Base-by-base conservation (phyloP, 2,888 invertebrate genomes). In the Tenthredo scrophulariae region DNA sequence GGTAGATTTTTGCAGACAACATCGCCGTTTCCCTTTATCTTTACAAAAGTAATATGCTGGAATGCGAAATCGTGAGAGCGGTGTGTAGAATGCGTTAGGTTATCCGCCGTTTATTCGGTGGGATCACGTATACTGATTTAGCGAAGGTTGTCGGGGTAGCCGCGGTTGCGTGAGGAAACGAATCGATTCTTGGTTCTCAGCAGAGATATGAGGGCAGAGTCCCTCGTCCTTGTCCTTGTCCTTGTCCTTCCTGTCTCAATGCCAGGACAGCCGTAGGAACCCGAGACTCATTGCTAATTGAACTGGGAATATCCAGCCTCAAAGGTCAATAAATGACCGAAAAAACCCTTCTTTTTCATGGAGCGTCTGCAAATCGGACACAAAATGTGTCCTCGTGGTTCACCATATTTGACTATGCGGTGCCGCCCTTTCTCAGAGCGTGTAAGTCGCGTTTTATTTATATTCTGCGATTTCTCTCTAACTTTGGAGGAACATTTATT, bases 191-290 rank as follows among this genome's bases (percentile, higher is more conserved):
- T 77, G 77, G 33, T 50, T 77, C 77, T 50, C 54, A 33, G 77
- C 15, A 54, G n/a, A 77, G 26, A 77, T 54, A 15, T 54, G 77
- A 77, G 50, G 77, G 77, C 77, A 77, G 29, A 77, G 77, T 50
- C 43, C 46, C 74, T 33, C 15, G 46, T 43, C 75, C 75, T 77
- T 29, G 75, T 79, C 77, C 54, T 77, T 29, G 77, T 80, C 77
- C 77, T 77, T 50, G 77, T 80, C 58, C 79, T 80, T 62, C 40
- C 62, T 37, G 79, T 80, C 79, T 80, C 79, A 62, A 80, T 80
- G 79, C 62, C 79, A 80, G 79, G 79, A 18, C 40, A 40, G 79
- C 62, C 40, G 79, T 40, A 62, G 79, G 62, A 40, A 62, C 37
- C 58, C 50, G 62, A 80, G 62, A 80, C 62, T 46, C 50, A 74